Evolutionary conservation across 2,113 vertebrate species (phyloP), one percentile per base, ranked within the genome.

Genomic region (Ochotona curzoniae): DNA sequence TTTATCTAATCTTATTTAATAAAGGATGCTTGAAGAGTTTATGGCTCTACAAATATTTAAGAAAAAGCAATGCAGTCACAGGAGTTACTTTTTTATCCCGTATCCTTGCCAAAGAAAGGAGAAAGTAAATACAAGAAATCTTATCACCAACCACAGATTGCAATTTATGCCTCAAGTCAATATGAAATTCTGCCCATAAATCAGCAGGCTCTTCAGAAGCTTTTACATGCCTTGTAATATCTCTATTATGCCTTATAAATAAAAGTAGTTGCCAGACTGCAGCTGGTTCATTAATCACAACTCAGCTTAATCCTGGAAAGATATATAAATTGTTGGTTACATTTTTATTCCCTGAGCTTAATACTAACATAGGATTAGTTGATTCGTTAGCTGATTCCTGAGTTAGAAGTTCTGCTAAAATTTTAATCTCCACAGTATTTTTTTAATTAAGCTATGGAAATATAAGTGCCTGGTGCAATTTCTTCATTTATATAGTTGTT

Each of bases 21-120:
- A 79, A 92, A 94, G 85, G 81, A 83, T 90, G n/a, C 64, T 67
- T 57, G 60, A 63, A 30, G 26, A 10, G 69, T 93, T 94, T 66
- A 92, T 54, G 82, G 63, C 89, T 90, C 70, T 75, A 81, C 87
- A 91, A 91, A 91, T 30, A 92, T 85, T 85, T 76, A 67, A 78
- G 73, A 75, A 76, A 18, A 89, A 95, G 85, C 78, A 73, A 38
- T 47, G 14, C 76, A 35, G 38, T 94, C 32, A 44, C 78, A 70
- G 51, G 85, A 47, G 35, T 88, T 91, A 57, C 63, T 83, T 84
- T 44, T 88, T 87, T 79, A 67, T 90, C 57, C 35, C 74, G 79
- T 69, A 60, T 47, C 79, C 35, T 60, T 95, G 80, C 60, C 70
- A 75, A 73, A 87, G 38, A 70, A 90, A 92, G 64, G 63, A 85